Percentiles rank a stretch among this genome's conserved stretches.
phyloP scores from a whole-genome alignment of 2,888 invertebrate genomes.

The Entomobrya proxima region DNA sequence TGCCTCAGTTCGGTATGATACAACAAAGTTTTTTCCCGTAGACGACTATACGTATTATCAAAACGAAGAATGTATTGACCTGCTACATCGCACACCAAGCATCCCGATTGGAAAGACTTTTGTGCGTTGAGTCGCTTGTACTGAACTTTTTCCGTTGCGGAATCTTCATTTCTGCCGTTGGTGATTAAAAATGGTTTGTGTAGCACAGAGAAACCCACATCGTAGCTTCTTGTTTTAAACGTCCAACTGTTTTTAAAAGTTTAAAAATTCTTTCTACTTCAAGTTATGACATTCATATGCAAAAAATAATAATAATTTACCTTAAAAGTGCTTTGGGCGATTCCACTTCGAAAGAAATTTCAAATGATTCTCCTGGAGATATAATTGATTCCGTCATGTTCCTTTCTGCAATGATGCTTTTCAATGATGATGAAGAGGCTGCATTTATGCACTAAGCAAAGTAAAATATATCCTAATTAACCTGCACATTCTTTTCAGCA shows the following conservation, averaged over 20 bases:
- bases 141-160: constrained; percentile 15
- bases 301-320: too few species aligned
- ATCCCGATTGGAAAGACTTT: constrained; percentile 37
- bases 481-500: too few species aligned
- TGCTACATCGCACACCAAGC: constrained; percentile 38
- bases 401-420: background rate
- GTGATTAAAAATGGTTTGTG: background rate
- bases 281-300: background rate
- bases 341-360: constrained; percentile 31
- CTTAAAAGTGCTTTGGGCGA: constrained; percentile 7
- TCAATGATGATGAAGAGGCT: background rate
- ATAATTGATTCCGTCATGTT: background rate
- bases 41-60: constrained; percentile 64
- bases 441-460: background rate
- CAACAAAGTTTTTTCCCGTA: constrained; percentile 57
- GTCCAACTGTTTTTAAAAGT: constrained; percentile 33
- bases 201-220: constrained; percentile 42
- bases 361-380: constrained; percentile 12
- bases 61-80: constrained; percentile 38
- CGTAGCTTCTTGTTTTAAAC: constrained; percentile 41
- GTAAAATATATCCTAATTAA: background rate
- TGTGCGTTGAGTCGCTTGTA: constrained; percentile 45
- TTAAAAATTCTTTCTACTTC: too few species aligned
- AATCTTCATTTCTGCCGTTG: background rate
- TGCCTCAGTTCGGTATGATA: constrained; percentile 27